phyloP scores from a whole-genome alignment of 1,140 invertebrate genomes.

The Rhizoglyphus robini region DNA sequence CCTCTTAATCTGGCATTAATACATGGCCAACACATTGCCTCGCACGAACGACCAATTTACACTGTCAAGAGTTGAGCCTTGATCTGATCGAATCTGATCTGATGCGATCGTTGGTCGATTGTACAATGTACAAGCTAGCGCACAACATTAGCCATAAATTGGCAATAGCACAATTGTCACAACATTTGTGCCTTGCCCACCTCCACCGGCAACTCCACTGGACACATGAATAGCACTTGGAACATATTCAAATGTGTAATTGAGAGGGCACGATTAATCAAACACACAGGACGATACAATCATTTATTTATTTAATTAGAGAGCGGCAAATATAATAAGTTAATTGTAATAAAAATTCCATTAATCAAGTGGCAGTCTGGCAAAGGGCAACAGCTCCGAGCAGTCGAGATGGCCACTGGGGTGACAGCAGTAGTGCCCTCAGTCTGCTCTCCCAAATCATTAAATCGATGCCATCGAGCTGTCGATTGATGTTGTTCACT shows the following conservation, averaged over 20 bases:
- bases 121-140: too few species aligned
- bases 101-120: neutral
- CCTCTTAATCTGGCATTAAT: conserved; percentile 17
- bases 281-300: too few species aligned
- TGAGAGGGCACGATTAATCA: too few species aligned
- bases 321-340: neutral
- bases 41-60: neutral
- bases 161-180: too few species aligned
- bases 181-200: too few species aligned
- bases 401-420: neutral
- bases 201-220: too few species aligned
- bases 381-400: neutral
- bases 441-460: neutral
- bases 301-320: neutral
- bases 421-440: neutral
- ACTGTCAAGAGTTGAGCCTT: neutral
- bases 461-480: conserved; percentile 10
- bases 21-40: neutral
- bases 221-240: too few species aligned
- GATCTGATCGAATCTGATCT: neutral
- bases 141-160: too few species aligned
- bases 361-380: conserved; percentile 4
- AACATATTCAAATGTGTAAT: too few species aligned
- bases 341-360: conserved; percentile 7
- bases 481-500: neutral